Evolutionary conservation across 2,888 invertebrate species (phyloP), one percentile per base, ranked within the genome.

Genomic region (Stenotaenia linearis): DNA sequence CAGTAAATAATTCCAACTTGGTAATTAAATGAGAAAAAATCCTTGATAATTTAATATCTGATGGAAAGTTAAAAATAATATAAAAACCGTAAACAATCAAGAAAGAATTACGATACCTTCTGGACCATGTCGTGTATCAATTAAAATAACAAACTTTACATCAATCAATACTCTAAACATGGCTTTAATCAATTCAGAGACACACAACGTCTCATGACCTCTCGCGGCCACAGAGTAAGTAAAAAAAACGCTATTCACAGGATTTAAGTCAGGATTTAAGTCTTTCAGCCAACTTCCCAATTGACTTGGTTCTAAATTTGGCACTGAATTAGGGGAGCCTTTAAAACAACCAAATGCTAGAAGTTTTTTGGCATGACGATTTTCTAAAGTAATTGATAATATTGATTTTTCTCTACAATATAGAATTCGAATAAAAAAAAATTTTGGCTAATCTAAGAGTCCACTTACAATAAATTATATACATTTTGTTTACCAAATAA

Each of bases 381-480:
- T 25, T 78, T 78, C 78, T 18, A 78, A 28, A 50, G 50, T 78
- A 15, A 78, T 21, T 9, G 78, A 37, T 50, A 78, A 18, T 45
- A 78, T 45, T 3, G 45, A 37, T 23, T 78, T 50, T 25, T 78
- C 78, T 10, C 77, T 77, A 18, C 12, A 77, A 77, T n/a, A 75
- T 25, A 69, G 10, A 69, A 9, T 69, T 15, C 28, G 10, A 12
- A n/a, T 28, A n/a, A 6, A 25, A 75, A n/a, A 25, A 23, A 12
- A 25, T 30, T 25, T 15, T 6, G n/a, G 4, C 4, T 1, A 23
- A 2, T 75, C 9, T 25, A 32, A 30, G 9, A 74, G 32, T 25
- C 1, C 6, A 77, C 77, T 77, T 32, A 77, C 78, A 78, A 2
- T 78, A 78, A 28, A 45, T 78, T 45, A 25, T 78, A 78, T 7